Conservation (phyloP, 2,797 vertebrate species). For the Sardinella longiceps region DNA sequence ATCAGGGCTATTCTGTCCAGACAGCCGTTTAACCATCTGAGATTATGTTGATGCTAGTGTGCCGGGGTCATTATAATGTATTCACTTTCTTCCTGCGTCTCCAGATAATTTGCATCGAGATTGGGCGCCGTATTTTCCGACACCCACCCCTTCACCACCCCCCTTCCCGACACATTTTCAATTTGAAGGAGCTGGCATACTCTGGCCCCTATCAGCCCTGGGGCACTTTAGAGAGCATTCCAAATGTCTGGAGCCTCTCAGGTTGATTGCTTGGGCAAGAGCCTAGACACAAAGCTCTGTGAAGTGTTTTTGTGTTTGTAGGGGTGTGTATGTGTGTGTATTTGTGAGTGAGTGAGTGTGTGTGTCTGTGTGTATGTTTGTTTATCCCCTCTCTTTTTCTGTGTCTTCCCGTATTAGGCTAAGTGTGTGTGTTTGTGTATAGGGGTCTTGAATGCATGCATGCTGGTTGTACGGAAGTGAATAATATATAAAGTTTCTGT, state of each 20-base stretch:
- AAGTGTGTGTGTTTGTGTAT: background rate
- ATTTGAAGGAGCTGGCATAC: background rate
- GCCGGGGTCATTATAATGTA: background rate
- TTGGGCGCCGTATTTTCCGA: background rate
- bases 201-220: slow-evolving; percentile 11
- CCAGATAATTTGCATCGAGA: slow-evolving; percentile 9
- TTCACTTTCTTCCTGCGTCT: background rate
- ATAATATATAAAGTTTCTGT: background rate
- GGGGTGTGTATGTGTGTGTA: background rate
- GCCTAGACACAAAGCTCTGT: background rate
- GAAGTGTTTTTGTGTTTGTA: background rate
- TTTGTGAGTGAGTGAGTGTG: background rate
- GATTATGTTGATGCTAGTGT: background rate
- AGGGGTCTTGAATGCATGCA: background rate
- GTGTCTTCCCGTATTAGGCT: background rate
- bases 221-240: slow-evolving; percentile 19
- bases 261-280: slow-evolving; percentile 13
- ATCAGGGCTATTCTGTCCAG: background rate
- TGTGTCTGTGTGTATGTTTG: slow-evolving; percentile 3
- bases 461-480: background rate
- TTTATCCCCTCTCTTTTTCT: background rate
- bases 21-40: background rate
- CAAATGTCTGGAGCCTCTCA: slow-evolving; percentile 12
- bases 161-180: background rate
- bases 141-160: background rate